Conservation (phyloP, 1,140 invertebrate species). For the Thaumatotibia leucotreta region DNA sequence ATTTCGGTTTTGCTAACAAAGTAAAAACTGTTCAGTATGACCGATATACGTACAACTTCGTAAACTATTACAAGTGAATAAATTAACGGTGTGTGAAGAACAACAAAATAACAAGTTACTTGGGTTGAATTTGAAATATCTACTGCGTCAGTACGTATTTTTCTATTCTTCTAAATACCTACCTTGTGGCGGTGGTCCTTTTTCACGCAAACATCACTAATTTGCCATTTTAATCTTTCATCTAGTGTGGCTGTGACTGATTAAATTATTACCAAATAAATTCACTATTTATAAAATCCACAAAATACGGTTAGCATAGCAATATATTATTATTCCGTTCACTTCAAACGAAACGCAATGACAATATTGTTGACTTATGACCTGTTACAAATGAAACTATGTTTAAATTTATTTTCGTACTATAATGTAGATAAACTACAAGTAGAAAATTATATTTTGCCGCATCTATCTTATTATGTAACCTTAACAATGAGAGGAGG, state of each 20-base stretch:
- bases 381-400: slow-evolving; percentile 15
- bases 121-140: too few relatives aligned
- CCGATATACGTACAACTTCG: too few relatives aligned
- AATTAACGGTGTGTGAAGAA: too few relatives aligned
- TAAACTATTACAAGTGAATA: too few relatives aligned
- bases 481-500: not conserved
- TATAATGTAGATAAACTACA: slow-evolving; percentile 14
- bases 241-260: slow-evolving; percentile 13
- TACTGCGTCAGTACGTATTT: too few relatives aligned
- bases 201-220: not conserved
- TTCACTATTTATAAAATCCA: slow-evolving; percentile 3
- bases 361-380: slow-evolving; percentile 37
- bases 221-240: slow-evolving; percentile 1
- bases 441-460: not conserved
- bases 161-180: not conserved
- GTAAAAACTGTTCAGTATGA: too few relatives aligned
- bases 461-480: not conserved
- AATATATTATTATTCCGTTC: not conserved
- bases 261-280: slow-evolving; percentile 7
- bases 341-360: slow-evolving; percentile 32
- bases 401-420: slow-evolving; percentile 19
- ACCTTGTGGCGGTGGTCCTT: not conserved
- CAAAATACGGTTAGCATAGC: slow-evolving; percentile 4
- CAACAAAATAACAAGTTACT: too few relatives aligned
- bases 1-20: too few relatives aligned